Conservation (phyloP, 2,888 invertebrate species). For the Lymantria monacha region DNA sequence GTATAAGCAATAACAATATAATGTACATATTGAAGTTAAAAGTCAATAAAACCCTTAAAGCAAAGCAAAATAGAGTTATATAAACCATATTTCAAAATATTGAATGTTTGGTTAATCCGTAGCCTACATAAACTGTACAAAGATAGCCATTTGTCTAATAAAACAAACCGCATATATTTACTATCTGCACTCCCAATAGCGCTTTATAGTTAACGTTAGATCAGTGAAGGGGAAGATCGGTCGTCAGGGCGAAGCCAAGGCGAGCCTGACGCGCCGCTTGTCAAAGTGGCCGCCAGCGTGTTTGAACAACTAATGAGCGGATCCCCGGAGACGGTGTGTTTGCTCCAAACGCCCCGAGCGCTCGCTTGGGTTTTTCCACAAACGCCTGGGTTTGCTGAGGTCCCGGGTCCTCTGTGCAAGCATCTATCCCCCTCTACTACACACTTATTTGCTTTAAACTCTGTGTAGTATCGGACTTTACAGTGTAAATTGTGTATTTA, state of each 20-base stretch:
- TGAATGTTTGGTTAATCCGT: not conserved
- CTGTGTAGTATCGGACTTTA: constrained; percentile 63
- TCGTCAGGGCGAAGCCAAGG: constrained; percentile 43
- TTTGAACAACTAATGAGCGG: constrained; percentile 81
- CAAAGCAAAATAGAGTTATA: not conserved
- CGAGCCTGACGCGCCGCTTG: constrained; percentile 66
- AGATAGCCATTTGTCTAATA: constrained; percentile 43
- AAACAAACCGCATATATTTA: constrained; percentile 63
- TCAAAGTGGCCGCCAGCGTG: constrained; percentile 79
- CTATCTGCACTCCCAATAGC: constrained; percentile 59
- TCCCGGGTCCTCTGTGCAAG: constrained; percentile 29
- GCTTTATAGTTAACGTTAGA: constrained; percentile 67
- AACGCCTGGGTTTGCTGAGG: constrained; percentile 52
- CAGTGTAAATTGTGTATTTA: constrained; percentile 61
- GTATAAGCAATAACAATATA: too few relatives aligned
- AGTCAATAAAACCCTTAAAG: too few relatives aligned
- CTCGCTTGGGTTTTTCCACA: constrained; percentile 62
- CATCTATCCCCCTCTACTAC: constrained; percentile 19
- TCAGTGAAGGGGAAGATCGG: constrained; percentile 71
- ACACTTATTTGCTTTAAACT: constrained; percentile 57
- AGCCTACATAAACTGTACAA: constrained; percentile 29
- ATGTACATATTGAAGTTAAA: too few relatives aligned
- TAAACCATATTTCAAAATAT: not conserved
- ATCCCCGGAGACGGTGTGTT: constrained; percentile 76
- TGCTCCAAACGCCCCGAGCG: constrained; percentile 53